phyloP scores from a whole-genome alignment of 2,113 vertebrate species.

The Oreotragus oreotragus region DNA sequence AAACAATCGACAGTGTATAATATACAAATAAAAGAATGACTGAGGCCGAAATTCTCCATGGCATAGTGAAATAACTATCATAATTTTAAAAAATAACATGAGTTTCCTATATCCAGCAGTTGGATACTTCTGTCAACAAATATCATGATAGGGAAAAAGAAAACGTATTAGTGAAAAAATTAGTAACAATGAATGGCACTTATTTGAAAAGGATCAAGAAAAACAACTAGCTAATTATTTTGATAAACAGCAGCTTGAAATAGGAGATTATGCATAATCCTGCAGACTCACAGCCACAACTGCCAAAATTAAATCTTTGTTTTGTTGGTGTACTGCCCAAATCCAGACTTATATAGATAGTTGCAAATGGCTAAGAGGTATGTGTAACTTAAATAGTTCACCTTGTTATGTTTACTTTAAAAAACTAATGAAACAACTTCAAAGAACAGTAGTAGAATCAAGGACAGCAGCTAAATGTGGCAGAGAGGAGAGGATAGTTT shows the following conservation, averaged over 20 bases:
- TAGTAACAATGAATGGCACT: background rate
- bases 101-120: background rate
- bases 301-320: conserved; percentile 27
- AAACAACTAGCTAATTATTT: background rate
- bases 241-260: conserved; percentile 10
- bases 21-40: conserved; percentile 1
- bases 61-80: background rate
- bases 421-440: background rate
- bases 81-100: background rate
- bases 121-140: background rate
- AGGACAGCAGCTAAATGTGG: background rate
- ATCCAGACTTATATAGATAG: background rate
- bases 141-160: conserved; percentile 19
- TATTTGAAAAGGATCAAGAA: background rate
- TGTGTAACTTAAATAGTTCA: background rate
- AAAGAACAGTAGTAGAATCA: background rate
- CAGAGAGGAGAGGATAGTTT: background rate
- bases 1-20: conserved; percentile 9
- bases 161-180: background rate
- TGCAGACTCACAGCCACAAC: background rate
- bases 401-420: background rate
- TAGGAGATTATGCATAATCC: background rate
- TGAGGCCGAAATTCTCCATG: background rate
- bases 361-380: background rate
- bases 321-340: background rate